phyloP scores from a whole-genome alignment of 1,140 invertebrate genomes.

The Zophobas atratus region DNA sequence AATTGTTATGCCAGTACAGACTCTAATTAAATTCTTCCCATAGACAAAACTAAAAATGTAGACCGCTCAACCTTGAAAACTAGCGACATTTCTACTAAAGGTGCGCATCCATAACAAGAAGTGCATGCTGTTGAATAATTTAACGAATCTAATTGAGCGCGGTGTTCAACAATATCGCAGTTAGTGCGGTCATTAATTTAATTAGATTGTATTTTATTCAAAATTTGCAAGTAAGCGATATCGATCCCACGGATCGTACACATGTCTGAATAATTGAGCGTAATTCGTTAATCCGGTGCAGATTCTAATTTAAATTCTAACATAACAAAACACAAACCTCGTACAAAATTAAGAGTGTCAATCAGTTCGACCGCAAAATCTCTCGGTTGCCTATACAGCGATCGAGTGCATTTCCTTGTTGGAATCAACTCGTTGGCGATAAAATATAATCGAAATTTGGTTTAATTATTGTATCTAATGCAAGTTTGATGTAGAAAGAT shows the following conservation, averaged over 20 bases:
- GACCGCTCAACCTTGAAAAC: too few relatives aligned
- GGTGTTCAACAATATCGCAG: too few relatives aligned
- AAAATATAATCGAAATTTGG: slow-evolving; percentile 14
- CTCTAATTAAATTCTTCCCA: slow-evolving; percentile 19
- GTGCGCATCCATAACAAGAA: too few relatives aligned
- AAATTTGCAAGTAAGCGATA: neutral
- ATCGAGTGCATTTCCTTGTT: slow-evolving; percentile 40
- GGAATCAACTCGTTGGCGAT: slow-evolving; percentile 12
- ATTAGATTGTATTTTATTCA: too few relatives aligned
- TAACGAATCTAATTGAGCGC: too few relatives aligned
- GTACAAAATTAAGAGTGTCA: slow-evolving; percentile 26
- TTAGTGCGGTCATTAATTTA: too few relatives aligned
- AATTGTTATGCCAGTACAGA: slow-evolving; percentile 14
- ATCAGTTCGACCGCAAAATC: slow-evolving; percentile 17
- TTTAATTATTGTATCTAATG: slow-evolving; percentile 33
- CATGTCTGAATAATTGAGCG: slow-evolving; percentile 9
- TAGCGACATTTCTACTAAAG: too few relatives aligned
- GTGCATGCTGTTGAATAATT: too few relatives aligned
- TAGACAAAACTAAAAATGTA: slow-evolving; percentile 14
- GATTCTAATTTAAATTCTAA: neutral
- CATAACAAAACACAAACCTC: neutral
- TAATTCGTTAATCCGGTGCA: neutral
- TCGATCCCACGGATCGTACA: neutral
- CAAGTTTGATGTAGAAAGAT: neutral
- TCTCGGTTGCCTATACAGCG: neutral